Percentiles rank a stretch among this genome's conserved stretches.
Conservation (phyloP, 2,797 vertebrate genomes). For the Megalops cyprinoides region DNA sequence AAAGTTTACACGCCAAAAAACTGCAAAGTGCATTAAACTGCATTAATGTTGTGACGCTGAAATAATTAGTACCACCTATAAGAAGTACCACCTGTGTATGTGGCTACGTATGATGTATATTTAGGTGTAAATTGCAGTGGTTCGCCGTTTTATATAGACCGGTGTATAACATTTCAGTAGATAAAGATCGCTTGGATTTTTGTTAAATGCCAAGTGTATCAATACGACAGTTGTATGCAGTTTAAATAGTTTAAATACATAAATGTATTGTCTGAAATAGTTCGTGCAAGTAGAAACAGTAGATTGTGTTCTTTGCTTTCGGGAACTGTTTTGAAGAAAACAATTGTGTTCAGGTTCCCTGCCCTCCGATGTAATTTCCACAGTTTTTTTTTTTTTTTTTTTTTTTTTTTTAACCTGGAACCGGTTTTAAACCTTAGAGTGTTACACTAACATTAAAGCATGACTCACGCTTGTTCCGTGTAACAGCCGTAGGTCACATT, state of each 20-base stretch:
- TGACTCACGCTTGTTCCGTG: neutral
- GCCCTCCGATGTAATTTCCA: neutral
- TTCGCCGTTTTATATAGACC: neutral
- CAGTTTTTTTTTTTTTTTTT: neutral
- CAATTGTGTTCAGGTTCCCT: neutral
- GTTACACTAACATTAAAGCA: neutral
- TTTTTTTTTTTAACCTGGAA: constrained; percentile 9
- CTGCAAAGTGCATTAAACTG: too few species aligned
- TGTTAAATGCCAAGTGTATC: neutral
- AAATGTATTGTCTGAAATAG: too few species aligned
- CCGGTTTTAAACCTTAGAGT: neutral
- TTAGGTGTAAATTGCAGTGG: neutral
- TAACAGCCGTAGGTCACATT: neutral
- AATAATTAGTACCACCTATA: constrained; percentile 1
- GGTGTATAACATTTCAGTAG: neutral
- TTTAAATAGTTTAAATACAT: too few species aligned
- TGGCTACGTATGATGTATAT: neutral
- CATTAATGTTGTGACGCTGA: neutral
- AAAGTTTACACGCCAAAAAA: neutral
- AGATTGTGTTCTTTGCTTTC: neutral
- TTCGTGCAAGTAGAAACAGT: neutral
- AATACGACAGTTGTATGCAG: too few species aligned
- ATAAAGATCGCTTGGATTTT: neutral
- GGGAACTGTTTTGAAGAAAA: neutral
- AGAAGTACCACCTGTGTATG: neutral